Base-by-base conservation (phyloP, 2,113 vertebrate species). In the Silurus glanis region DNA sequence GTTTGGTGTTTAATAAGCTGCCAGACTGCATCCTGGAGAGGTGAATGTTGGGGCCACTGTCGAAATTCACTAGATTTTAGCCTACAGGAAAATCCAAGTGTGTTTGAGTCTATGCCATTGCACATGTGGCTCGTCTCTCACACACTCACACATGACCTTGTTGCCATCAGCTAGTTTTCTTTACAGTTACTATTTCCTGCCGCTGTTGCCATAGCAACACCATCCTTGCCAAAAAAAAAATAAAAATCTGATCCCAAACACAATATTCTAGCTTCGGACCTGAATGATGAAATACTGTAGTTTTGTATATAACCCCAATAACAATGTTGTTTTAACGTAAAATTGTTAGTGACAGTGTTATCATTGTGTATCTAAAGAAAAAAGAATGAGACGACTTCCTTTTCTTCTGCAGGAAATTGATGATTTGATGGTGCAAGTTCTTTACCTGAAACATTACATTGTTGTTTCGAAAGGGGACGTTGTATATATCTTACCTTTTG, bases 201-300 rank as follows among this genome's bases (percentile, higher is more conserved):
- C 75, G 49, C 90, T 85, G 74, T 91, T 88, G 7, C 89, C 86
- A 91, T 88, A 87, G 88, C 88, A 88, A 87, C 89, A 90, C 55
- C 84, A 25, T 84, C 47, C 49, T 55, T 9, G 3, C 37, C 2
- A 37, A 37, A 37, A 37, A 37, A 37, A 37, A 37, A 37, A 37
- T n/a, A n/a, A 45, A 45, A 58, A 37, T 61, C 78, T 59, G 17
- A 21, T 25, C 21, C 19, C 79, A 56, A 12, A 19, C 10, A 53
- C 25, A 78, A 66, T 55, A 37, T 28, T 79, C 74, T n/a, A 79
- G 58, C 6, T 80, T 16, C 37, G 51, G 37, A 64, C 10, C 28
- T 47, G 3, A 80, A 76, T 28, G 17, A 62, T 61, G 23, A 69
- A 9, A 14, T 56, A 37, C n/a, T 37, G n/a, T 23, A 61, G n/a